Conservation (phyloP, 2,113 vertebrate species). For the Dinomys branickii region DNA sequence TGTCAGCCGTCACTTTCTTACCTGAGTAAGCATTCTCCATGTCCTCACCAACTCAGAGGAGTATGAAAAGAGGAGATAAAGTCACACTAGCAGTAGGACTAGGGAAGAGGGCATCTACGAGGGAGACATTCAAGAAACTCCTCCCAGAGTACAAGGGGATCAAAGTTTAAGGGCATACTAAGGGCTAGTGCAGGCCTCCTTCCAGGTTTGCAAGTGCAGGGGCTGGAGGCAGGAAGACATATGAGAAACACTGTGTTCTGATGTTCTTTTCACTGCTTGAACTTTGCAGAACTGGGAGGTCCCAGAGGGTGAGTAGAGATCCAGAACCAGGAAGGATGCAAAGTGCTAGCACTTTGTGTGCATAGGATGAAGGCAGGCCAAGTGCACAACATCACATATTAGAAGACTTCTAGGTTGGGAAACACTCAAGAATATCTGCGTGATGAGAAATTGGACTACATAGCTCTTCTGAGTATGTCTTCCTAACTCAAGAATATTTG, state of each 20-base stretch:
- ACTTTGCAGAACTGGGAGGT: not conserved
- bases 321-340: not conserved
- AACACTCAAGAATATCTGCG: not conserved
- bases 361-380: not conserved
- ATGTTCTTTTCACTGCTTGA: not conserved
- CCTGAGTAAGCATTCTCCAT: not conserved
- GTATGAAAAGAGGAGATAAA: not conserved
- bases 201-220: not conserved
- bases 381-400: not conserved
- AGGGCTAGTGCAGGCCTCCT: not conserved
- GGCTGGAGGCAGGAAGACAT: not conserved
- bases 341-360: not conserved
- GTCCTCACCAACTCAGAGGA: not conserved
- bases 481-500: slow-evolving; percentile 18
- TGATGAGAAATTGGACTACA: not conserved
- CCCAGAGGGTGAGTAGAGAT: not conserved
- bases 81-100: not conserved
- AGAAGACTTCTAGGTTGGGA: not conserved
- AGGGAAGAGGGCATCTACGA: not conserved
- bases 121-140: not conserved
- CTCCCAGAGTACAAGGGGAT: not conserved
- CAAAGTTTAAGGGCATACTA: not conserved
- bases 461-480: not conserved
- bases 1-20: not conserved
- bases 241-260: not conserved